Evolutionary conservation across 2,113 vertebrate genomes (phyloP).

Genomic region (Copsychus sechellarum): DNA sequence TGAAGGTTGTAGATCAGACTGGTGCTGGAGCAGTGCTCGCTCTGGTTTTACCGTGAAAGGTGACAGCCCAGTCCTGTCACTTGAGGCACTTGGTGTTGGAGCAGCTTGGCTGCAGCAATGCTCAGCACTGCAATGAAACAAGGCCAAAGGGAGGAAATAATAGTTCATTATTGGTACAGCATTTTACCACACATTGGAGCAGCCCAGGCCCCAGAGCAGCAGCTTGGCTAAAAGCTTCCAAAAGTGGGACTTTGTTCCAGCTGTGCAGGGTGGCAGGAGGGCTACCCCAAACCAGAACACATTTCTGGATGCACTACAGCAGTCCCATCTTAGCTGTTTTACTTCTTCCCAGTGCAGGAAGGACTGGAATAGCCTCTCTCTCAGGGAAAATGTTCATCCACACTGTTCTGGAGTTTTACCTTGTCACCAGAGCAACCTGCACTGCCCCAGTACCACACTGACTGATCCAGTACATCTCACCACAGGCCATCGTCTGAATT

Average conservation of each 20-base stretch:
- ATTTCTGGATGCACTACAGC: background rate
- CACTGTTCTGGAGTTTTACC: background rate
- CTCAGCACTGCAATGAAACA: background rate
- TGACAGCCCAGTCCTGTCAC: background rate
- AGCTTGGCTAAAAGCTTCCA: background rate
- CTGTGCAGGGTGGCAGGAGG: background rate
- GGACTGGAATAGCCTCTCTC: background rate
- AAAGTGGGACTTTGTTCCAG: background rate
- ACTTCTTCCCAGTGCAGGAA: background rate
- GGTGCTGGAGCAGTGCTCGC: background rate
- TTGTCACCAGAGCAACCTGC: background rate
- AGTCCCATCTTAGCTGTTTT: too few relatives aligned
- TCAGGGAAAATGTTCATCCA: rapidly evolving
- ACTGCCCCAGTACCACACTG: background rate
- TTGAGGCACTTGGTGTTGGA: background rate
- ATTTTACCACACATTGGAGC: background rate
- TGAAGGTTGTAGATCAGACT: background rate
- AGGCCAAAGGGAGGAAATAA: background rate
- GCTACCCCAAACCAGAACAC: too few relatives aligned
- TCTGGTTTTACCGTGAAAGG: background rate
- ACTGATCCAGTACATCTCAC: rapidly evolving
- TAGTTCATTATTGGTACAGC: background rate
- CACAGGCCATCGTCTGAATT: too few relatives aligned
- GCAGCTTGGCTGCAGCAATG: background rate
- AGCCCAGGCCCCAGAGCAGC: background rate